Conservation (phyloP, 2,113 vertebrate genomes). For the Castor canadensis region DNA sequence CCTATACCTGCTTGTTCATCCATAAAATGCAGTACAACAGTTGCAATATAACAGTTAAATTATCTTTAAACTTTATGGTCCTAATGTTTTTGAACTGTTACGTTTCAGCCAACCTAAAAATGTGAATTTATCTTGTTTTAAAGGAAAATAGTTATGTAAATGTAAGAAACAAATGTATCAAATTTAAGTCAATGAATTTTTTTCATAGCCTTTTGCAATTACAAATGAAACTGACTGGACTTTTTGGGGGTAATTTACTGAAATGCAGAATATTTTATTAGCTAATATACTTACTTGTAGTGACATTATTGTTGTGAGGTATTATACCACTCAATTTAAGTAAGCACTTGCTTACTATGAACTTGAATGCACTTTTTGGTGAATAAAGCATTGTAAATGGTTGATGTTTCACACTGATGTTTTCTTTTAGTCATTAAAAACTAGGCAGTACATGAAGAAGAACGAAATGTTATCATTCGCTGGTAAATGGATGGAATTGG, state of each 20-base stretch:
- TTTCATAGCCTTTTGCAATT: slow-evolving; percentile 19
- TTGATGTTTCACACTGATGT: neutral
- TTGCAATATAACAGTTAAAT: neutral
- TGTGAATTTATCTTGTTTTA: slow-evolving; percentile 25
- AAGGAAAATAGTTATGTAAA: slow-evolving; percentile 31
- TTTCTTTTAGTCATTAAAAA: neutral
- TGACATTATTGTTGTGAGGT: slow-evolving; percentile 4
- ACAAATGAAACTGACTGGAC: slow-evolving; percentile 1
- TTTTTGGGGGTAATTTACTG: neutral
- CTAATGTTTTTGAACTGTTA: neutral
- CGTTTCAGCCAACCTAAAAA: neutral
- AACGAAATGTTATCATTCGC: too few relatives aligned
- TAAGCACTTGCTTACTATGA: neutral
- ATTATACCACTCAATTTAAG: neutral
- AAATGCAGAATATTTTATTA: slow-evolving; percentile 22
- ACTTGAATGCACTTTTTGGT: neutral
- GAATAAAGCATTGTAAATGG: neutral
- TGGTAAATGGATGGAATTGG: too few relatives aligned
- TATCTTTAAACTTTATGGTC: neutral
- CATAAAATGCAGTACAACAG: neutral
- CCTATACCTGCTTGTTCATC: neutral
- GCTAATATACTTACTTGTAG: neutral
- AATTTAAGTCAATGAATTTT: slow-evolving; percentile 2
- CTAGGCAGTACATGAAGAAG: too few relatives aligned
- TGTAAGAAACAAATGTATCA: slow-evolving; percentile 44